These are phyloP conservation scores for Papilio aristodemus DNA, from an alignment of 1,140 invertebrate species.

Conservation along the genomic window DNA sequence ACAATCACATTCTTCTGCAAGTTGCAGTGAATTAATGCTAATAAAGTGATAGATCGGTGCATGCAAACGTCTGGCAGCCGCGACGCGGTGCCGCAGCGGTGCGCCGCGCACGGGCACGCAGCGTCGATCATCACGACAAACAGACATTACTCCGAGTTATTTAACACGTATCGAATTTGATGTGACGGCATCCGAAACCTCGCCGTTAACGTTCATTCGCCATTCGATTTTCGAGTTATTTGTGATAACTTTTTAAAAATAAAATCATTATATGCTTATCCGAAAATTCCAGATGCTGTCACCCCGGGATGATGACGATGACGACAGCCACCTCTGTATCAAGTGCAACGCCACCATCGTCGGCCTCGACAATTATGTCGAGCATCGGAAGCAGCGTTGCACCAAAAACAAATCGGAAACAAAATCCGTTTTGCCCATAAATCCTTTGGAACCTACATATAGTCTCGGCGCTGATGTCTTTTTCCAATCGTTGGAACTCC, in stretches of 20 bases:
- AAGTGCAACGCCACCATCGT: conserved; percentile 90
- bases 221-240: conserved; percentile 61
- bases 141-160: conserved; percentile 49
- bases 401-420: conserved; percentile 64
- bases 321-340: conserved; percentile 91
- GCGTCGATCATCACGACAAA: conserved; percentile 66
- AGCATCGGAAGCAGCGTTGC: conserved; percentile 87
- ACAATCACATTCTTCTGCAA: conserved; percentile 55
- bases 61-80: conserved; percentile 56
- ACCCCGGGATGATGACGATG: conserved; percentile 82
- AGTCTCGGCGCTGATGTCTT: conserved; percentile 89
- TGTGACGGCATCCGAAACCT: conserved; percentile 52
- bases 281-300: conserved; percentile 65
- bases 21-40: conserved; percentile 47
- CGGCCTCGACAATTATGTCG: conserved; percentile 90
- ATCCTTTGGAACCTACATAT: conserved; percentile 72
- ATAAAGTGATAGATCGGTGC: conserved; percentile 58
- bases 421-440: conserved; percentile 63
- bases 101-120: conserved; percentile 51
- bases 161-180: conserved; percentile 59
- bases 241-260: conserved; percentile 1
- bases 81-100: conserved; percentile 54
- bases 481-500: conserved; percentile 91
- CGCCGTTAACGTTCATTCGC: conserved; percentile 55
- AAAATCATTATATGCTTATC: not conserved